Base-by-base conservation (phyloP, 2,797 vertebrate genomes). In the Spea hammondii region DNA sequence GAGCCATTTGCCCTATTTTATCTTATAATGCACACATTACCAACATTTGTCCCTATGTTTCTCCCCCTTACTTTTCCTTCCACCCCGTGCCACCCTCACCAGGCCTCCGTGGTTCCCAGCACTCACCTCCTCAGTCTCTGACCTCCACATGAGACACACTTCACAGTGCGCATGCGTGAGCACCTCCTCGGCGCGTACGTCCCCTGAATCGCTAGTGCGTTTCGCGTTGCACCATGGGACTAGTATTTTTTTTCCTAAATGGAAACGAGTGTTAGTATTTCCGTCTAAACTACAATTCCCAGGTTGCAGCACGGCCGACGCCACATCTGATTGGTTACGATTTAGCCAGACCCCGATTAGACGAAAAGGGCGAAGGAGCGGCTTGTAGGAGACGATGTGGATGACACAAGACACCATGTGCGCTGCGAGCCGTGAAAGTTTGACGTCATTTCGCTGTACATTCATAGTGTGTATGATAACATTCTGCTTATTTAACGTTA, bases 121-220 rank as follows among this genome's bases (percentile, higher is more conserved):
- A 69, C 79, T 77, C 75, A 82, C 79, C 79, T 82, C 79, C n/a
- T 71, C 10, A 17, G 13, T 53, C 48, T 77, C 75, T 82, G 79
- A 82, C 79, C 79, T 82, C 74, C 79, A 77, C 79, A 70, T 70
- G 65, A 82, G 60, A 14, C 75, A 65, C 70, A 44, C 64, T 12
- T 11, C 53, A 49, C 4, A 46, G 5, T 13, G 55, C 79, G 79
- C 79, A 77, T 73, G 79, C 74, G 79, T 50, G 57, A 66, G 45
- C 69, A 13, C 8, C 45, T 55, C 54, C 64, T 53, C 45, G 47
- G 12, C 12, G 14, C 5, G 8, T 47, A 50, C 45, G 11, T 11
- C n/a, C 44, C 44, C n/a, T 4, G 4, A 64, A n/a, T 72, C 6
- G 9, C 65, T n/a, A 7, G 8, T 7, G 0, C 10, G 11, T 1